Evolutionary conservation across 1,140 invertebrate species (phyloP), one percentile per base, ranked within the genome.

Genomic region (Formica exsecta): DNA sequence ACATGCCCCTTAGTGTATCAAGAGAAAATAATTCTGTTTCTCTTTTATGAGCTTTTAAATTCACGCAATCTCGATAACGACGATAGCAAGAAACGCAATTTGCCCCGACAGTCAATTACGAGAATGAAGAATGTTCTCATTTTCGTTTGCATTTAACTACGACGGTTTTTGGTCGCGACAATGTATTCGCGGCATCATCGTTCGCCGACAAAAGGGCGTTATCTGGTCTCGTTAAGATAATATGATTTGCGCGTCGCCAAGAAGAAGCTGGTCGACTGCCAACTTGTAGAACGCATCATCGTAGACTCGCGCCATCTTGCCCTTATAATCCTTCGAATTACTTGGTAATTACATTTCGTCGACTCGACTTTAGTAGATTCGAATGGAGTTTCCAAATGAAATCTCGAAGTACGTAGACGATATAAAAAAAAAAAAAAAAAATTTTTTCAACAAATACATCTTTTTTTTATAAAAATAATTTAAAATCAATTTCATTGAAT

Each of bases 151-250:
- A 11, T 71, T 73, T 61, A 51, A 25, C 11, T 81, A 36, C 11
- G 79, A 13, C 13, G 3, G 36, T 13, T 61, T 83, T 74, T 74
- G 57, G 16, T 73, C n/a, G 38, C 8, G 38, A 19, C 36, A n/a
- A 81, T 81, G 73, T 38, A 48, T 83, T 74, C 68, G 41, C 13
- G 36, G 19, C 66, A 13, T 81, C 38, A 59, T 81, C 62, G 22
- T 83, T 57, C 41, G 66, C 36, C 64, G 79, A 73, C 59, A 83
- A 83, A 71, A 83, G 77, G n/a, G 48, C 48, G 51, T 73, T 86
- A 86, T 83, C 68, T 83, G 61, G 61, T 51, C 57, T 86, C 77
- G 85, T 86, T 86, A 86, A 62, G 79, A 86, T 73, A 81, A 83
- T 83, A 70, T 83, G 85, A 86, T 86, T 83, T 86, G 61, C 66